phyloP scores from a whole-genome alignment of 2,797 vertebrate genomes.

The Oreochromis grahami region DNA sequence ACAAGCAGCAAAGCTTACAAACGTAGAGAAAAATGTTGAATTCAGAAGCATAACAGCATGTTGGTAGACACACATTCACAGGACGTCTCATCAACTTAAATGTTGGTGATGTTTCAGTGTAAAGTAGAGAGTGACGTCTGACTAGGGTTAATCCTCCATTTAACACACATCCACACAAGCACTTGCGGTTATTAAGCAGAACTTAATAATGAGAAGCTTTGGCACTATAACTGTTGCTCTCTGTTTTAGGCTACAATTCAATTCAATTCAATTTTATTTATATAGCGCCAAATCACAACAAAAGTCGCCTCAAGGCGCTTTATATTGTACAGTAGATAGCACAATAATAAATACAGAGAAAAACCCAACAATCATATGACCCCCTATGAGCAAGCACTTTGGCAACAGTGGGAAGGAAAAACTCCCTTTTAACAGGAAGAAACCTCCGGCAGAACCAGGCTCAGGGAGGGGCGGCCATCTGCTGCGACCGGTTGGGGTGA shows the following conservation, averaged over 20 bases:
- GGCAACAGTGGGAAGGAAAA: no score
- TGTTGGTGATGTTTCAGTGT: neutral
- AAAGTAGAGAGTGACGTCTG: slow-evolving; percentile 30
- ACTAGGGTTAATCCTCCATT: slow-evolving; percentile 53
- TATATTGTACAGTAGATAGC: no score
- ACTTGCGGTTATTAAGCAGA: slow-evolving; percentile 11
- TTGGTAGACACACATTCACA: neutral
- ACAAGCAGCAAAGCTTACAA: neutral
- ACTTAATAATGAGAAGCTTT: slow-evolving; percentile 26
- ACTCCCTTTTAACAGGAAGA: no score
- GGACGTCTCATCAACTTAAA: slow-evolving; percentile 9
- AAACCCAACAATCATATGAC: no score
- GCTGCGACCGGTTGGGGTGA: no score
- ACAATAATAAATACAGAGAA: no score
- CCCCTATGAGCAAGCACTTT: no score
- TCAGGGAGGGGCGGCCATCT: no score
- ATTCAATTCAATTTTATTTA: no score
- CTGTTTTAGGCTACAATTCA: neutral
- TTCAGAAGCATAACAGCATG: neutral
- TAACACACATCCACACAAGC: slow-evolving; percentile 1
- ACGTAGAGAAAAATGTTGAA: neutral
- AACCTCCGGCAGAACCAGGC: no score
- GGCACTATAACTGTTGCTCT: neutral
- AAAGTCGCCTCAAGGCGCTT: no score
- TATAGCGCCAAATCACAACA: no score